Conservation (phyloP, 2,797 vertebrate species). For the Orestias chungarensis region DNA sequence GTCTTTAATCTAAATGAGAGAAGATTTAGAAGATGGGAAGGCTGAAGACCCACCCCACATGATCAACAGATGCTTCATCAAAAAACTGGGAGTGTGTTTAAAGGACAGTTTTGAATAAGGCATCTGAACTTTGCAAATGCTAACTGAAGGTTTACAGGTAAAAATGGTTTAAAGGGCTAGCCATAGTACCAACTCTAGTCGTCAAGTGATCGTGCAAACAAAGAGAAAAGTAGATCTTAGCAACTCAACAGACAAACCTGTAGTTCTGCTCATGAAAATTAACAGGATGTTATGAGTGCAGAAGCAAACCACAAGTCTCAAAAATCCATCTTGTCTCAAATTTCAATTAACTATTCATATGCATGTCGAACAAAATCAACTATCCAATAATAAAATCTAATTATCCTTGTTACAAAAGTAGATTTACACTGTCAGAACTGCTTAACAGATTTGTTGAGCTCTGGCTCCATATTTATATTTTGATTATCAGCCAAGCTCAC, state of each 20-base stretch:
- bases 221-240: no score
- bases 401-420: background rate
- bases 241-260: background rate
- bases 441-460: slow-evolving; percentile 11
- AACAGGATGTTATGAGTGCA: background rate
- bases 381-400: background rate
- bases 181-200: no score
- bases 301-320: background rate
- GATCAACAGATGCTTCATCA: no score
- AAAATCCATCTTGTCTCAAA: background rate
- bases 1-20: no score
- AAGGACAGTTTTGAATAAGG: no score
- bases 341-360: background rate
- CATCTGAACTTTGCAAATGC: no score
- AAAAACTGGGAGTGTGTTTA: no score
- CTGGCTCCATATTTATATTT: slow-evolving; percentile 30
- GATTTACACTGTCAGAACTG: background rate
- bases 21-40: no score
- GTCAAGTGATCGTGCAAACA: no score
- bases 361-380: no score
- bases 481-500: slow-evolving; percentile 31
- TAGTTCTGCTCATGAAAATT: background rate
- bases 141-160: background rate
- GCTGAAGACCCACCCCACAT: no score
- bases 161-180: background rate